phyloP scores from a whole-genome alignment of 2,888 invertebrate genomes.

The Herminia tarsipennalis region DNA sequence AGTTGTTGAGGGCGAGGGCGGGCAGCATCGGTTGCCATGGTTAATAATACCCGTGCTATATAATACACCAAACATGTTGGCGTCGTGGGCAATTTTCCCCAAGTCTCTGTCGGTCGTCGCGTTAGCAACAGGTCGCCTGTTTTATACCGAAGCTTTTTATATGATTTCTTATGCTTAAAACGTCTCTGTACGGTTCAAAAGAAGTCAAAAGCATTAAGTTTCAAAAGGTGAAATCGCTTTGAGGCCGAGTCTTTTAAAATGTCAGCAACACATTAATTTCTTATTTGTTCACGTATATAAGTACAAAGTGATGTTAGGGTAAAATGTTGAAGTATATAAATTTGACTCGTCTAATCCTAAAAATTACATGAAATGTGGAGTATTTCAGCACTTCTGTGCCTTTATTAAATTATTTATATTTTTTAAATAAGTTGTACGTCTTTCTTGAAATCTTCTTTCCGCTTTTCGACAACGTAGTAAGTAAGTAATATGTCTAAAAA shows the following conservation, averaged over 20 bases:
- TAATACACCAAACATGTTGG: constrained; percentile 60
- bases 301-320: constrained; percentile 18
- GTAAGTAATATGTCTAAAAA: too few species aligned
- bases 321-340: background rate
- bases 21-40: constrained; percentile 73
- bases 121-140: constrained; percentile 73
- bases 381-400: too few species aligned
- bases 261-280: constrained; percentile 38
- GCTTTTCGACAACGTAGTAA: too few species aligned
- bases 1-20: constrained; percentile 67
- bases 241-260: constrained; percentile 44
- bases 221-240: constrained; percentile 57
- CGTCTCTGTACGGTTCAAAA: constrained; percentile 49
- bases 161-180: constrained; percentile 57
- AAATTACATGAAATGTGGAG: too few species aligned
- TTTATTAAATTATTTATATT: too few species aligned
- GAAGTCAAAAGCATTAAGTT: constrained; percentile 55
- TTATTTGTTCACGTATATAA: constrained; percentile 24
- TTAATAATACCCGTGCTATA: constrained; percentile 71
- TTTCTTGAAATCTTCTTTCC: too few species aligned
- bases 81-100: constrained; percentile 52
- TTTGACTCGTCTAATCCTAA: too few species aligned
- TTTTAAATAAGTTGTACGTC: too few species aligned
- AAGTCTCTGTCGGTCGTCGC: constrained; percentile 51
- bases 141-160: constrained; percentile 61